Base-by-base conservation (phyloP, 1,140 invertebrate species). In the Stegodyphus dumicola region DNA sequence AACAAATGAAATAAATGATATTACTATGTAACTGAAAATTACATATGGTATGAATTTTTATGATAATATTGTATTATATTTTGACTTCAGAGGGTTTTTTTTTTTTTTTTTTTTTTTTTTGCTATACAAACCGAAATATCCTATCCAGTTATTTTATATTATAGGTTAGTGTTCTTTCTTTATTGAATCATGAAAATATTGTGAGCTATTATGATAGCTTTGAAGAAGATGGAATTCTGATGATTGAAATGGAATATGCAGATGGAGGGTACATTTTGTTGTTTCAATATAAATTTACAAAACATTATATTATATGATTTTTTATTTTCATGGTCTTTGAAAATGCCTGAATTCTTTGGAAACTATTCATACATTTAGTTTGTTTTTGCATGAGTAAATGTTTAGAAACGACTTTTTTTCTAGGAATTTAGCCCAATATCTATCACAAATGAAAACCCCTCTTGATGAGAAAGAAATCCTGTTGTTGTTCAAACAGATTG, bases 201-300 rank as follows among this genome's bases (percentile, higher is more conserved):
- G 93, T 92, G 71, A 93, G 93, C 87, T 95, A 95, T 89, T 93
- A 93, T 88, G 94, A 95, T 83, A 95, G 93, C 89, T 95, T 95
- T 90, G 94, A 95, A 89, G 92, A 93, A 89, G 93, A 95, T 89
- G 94, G 94, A 6, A 91, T 93, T 51, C 90, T 95, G 7, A 93
- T 95, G 91, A 95, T 95, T 85, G 94, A 95, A 90, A 95, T 95
- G 94, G 95, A 95, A 89, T 95, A 94, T 90, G 95, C 94, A 17
- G 94, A 95, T 90, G 94, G 94, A 33, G 95, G 92, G 91, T 91
- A 84, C 9, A 10, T 60, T 60, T 60, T 10, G 9, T 5, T 60
- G 15, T 5, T 10, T 60, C 5, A 60, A 10, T 60, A 2, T 60
- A 60, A 60, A 60, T 60, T 60, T 60, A 15, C 15, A 10, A 2